Evolutionary conservation across 2,113 vertebrate species (phyloP), one percentile per base, ranked within the genome.

Genomic region (Columba janthina): DNA sequence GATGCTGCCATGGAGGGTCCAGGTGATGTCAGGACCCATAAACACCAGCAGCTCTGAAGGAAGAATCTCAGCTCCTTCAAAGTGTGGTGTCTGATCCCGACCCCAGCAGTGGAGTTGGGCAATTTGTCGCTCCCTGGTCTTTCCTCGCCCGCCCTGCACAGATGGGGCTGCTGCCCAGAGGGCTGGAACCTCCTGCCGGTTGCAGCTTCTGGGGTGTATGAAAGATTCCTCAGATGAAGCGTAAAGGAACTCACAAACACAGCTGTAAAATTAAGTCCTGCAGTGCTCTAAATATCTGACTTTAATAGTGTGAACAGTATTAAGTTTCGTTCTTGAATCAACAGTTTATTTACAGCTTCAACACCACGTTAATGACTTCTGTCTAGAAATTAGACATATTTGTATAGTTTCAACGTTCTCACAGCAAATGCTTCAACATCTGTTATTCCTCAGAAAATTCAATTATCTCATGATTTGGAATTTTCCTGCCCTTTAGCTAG

Each of bases 311-410:
- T 28, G 69, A n/a, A 50, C 48, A 57, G 12, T 84, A 84, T 87
- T 81, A 65, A 44, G 25, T 82, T 90, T 83, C n/a, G 12, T 16
- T 71, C 48, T 73, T 82, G 73, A 90, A 84, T 58, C 31, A 84
- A 75, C 19, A 88, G 78, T 81, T 64, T 90, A 88, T 90, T 96
- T 92, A 86, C 42, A 81, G 28, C n/a, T 22, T 90, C 54, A 72
- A 50, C 87, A 74, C 9, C 24, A 84, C 58, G 15, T 74, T 88
- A 88, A 86, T 78, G 50, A 50, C 51, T 91, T 77, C 40, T 95
- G 11, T 60, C 79, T 93, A 74, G 69, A 93, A 80, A 81, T 65
- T 61, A 88, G 60, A 5, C 29, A 31, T 66, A 34, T 51, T 85
- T 91, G 15, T 93, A 11, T 22, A 80, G 60, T 54, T 88, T 74